Conservation (phyloP, 1,140 invertebrate species). For the Neotoxoptera formosana region DNA sequence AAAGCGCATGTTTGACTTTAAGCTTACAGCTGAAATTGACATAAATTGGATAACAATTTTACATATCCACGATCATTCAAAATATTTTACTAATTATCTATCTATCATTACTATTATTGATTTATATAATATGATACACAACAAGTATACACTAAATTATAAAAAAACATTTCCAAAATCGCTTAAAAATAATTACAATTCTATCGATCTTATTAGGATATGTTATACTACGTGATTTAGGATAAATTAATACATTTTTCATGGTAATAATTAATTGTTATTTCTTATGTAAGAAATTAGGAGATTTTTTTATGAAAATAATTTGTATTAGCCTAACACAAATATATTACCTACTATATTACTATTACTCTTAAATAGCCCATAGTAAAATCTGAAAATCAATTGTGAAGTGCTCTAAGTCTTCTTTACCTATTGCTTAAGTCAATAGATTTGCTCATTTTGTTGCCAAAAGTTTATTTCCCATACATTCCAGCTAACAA, state of each 20-base stretch:
- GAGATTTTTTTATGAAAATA: background rate
- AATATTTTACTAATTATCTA: background rate
- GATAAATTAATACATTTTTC: background rate
- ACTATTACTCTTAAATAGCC: background rate
- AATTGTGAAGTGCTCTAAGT: background rate
- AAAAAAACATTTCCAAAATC: background rate
- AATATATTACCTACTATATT: background rate
- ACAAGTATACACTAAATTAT: background rate
- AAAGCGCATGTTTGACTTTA: background rate
- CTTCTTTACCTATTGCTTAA: background rate
- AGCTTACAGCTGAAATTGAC: background rate
- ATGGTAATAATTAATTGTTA: background rate
- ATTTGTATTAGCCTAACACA: background rate
- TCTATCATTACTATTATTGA: background rate
- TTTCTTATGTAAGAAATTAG: background rate
- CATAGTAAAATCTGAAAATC: background rate
- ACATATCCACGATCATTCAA: background rate
- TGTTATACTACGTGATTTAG: background rate
- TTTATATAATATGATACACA: background rate
- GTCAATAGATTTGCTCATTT: constrained; percentile 34
- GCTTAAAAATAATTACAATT: background rate
- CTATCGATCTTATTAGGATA: background rate
- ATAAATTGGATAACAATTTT: background rate
- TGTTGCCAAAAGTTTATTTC: constrained; percentile 16
- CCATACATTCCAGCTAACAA: constrained; percentile 23